Percentiles rank a stretch among this genome's conserved stretches.
These are phyloP conservation scores for Mandrillus leucophaeus DNA, from an alignment of 2,113 vertebrate species.

Conservation along the genomic window DNA sequence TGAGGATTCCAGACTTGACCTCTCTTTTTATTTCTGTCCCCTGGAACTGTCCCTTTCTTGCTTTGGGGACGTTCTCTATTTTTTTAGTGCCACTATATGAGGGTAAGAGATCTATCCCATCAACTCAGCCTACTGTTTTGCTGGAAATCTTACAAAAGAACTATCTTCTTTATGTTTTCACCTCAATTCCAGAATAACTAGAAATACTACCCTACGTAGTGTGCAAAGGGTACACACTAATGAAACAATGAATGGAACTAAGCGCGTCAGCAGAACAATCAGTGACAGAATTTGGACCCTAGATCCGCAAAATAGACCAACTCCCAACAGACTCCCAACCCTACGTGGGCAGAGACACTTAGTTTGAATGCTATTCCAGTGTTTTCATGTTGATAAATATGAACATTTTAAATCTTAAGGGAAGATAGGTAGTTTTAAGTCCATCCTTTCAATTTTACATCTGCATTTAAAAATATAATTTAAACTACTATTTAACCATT, in stretches of 20 bases:
- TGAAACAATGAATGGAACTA: rapidly evolving
- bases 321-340: neutral
- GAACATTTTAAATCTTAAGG: constrained; percentile 13
- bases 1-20: neutral
- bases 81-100: neutral
- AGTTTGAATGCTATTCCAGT: neutral
- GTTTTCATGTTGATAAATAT: neutral
- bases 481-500: neutral
- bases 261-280: neutral
- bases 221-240: rapidly evolving
- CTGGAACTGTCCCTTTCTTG: neutral
- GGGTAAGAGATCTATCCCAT: neutral
- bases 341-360: neutral
- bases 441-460: neutral
- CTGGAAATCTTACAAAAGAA: neutral
- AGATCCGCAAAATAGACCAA: neutral
- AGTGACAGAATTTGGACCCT: neutral
- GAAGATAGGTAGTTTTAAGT: neutral
- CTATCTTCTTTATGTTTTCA: neutral
- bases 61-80: neutral
- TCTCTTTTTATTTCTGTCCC: neutral
- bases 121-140: neutral
- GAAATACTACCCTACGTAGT: neutral
- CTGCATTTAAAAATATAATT: constrained; percentile 4
- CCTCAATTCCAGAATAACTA: neutral